phyloP scores from a whole-genome alignment of 2,113 vertebrate genomes.

The Labeo rohita region DNA sequence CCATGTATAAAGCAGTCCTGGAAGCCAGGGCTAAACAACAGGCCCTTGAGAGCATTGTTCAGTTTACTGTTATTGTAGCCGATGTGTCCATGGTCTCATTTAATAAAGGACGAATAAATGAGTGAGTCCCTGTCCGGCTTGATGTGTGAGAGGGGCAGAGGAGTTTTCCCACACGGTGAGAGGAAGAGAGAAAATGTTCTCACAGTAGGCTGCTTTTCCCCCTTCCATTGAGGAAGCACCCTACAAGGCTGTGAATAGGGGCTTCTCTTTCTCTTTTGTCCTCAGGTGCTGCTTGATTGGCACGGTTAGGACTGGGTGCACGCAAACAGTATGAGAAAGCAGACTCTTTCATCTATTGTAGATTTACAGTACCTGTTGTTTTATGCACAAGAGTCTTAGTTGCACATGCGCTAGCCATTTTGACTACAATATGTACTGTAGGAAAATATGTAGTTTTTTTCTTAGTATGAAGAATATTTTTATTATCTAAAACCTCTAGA shows the following conservation, averaged over 20 bases:
- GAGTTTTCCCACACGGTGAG: slow-evolving; percentile 76
- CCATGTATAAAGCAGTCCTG: slow-evolving; percentile 54
- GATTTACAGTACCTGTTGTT: background rate
- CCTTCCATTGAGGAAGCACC: slow-evolving; percentile 57
- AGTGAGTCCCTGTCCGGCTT: slow-evolving; percentile 66
- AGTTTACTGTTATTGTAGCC: slow-evolving; percentile 67
- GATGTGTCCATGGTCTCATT: slow-evolving; percentile 72
- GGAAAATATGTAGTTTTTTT: background rate
- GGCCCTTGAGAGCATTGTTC: slow-evolving; percentile 54
- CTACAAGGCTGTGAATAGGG: slow-evolving; percentile 47
- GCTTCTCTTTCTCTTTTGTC: slow-evolving; percentile 53
- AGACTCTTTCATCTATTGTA: background rate
- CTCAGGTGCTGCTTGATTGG: slow-evolving; percentile 44
- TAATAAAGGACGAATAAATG: slow-evolving; percentile 65
- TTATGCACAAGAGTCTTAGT: background rate
- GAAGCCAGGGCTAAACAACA: slow-evolving; percentile 57
- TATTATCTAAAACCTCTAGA: background rate
- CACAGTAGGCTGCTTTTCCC: slow-evolving; percentile 57
- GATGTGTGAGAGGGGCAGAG: slow-evolving; percentile 75
- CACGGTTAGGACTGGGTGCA: slow-evolving; percentile 46
- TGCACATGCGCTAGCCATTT: background rate
- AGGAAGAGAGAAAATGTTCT: slow-evolving; percentile 76
- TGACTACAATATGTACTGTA: background rate
- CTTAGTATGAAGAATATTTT: background rate
- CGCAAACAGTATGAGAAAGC: slow-evolving; percentile 44